phyloP scores from a whole-genome alignment of 1,140 invertebrate genomes.

The Physella acuta region DNA sequence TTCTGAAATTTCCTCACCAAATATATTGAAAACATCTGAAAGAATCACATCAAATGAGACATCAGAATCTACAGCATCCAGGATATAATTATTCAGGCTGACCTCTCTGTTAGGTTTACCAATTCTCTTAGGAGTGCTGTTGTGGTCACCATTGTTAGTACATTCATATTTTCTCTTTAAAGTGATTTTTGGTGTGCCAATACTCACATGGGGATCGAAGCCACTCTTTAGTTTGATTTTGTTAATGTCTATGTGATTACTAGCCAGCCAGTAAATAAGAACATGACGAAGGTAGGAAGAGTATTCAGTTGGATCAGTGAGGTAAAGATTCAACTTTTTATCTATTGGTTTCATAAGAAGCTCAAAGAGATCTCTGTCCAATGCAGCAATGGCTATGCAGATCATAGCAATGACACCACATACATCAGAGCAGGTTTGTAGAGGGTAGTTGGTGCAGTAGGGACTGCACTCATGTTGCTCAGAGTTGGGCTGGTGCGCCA shows the following conservation, averaged over 20 bases:
- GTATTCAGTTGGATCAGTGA: constrained; percentile 18
- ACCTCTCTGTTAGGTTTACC: neutral
- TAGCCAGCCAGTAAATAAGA: constrained; percentile 14
- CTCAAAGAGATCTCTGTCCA: constrained; percentile 20
- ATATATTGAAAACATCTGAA: constrained; percentile 4
- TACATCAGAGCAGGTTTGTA: constrained; percentile 25
- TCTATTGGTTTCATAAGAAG: constrained; percentile 10
- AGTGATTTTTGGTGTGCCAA: neutral
- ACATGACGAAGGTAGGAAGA: constrained; percentile 22
- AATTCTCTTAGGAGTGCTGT: neutral
- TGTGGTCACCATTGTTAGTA: neutral
- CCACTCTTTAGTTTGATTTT: constrained; percentile 16
- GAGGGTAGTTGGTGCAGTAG: constrained; percentile 23
- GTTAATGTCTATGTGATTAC: constrained; percentile 13
- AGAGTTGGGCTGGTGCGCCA: constrained; percentile 20
- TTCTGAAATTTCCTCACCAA: neutral
- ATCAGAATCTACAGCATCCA: neutral
- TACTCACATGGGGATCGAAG: neutral
- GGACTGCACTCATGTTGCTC: constrained; percentile 17
- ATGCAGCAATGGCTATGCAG: constrained; percentile 17
- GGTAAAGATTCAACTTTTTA: constrained; percentile 14
- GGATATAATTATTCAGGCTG: constrained; percentile 3
- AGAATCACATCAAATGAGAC: neutral
- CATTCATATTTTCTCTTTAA: constrained; percentile 3
- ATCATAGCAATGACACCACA: constrained; percentile 22